These are phyloP conservation scores for Spongilla lacustris DNA, from an alignment of 37 sponge, comb jelly and placozoan genomes.

Conservation along the genomic window DNA sequence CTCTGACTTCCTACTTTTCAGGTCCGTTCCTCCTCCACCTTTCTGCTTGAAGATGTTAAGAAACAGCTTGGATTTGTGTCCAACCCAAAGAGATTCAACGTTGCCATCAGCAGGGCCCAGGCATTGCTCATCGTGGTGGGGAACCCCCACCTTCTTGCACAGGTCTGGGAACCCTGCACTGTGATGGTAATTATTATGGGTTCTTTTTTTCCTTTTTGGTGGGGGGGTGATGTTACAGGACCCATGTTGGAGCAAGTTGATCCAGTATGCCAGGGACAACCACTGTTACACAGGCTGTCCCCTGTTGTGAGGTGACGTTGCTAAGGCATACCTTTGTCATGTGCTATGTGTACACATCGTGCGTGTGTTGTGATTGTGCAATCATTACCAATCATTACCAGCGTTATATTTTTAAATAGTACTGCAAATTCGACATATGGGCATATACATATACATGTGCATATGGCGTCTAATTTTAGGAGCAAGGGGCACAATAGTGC, in stretches of 20 bases:
- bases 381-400: too few relatives aligned
- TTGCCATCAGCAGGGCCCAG: constrained; percentile 81
- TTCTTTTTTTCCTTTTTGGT: background rate
- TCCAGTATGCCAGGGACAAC: constrained; percentile 65
- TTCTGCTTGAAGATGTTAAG: constrained; percentile 33
- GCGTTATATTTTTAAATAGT: too few relatives aligned
- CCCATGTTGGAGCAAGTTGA: constrained; percentile 54
- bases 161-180: constrained; percentile 18
- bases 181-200: background rate
- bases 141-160: constrained; percentile 59
- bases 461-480: too few relatives aligned
- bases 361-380: too few relatives aligned
- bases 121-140: constrained; percentile 77
- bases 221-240: constrained; percentile 32
- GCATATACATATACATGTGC: too few relatives aligned
- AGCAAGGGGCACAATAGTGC: too few relatives aligned
- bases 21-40: constrained; percentile 55
- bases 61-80: constrained; percentile 73
- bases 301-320: background rate
- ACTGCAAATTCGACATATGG: too few relatives aligned
- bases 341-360: too few relatives aligned
- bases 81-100: constrained; percentile 86
- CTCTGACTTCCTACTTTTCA: background rate
- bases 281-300: constrained; percentile 65
- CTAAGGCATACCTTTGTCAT: too few relatives aligned